phyloP scores from a whole-genome alignment of 1,140 invertebrate species.

The Lethrus apterus region DNA sequence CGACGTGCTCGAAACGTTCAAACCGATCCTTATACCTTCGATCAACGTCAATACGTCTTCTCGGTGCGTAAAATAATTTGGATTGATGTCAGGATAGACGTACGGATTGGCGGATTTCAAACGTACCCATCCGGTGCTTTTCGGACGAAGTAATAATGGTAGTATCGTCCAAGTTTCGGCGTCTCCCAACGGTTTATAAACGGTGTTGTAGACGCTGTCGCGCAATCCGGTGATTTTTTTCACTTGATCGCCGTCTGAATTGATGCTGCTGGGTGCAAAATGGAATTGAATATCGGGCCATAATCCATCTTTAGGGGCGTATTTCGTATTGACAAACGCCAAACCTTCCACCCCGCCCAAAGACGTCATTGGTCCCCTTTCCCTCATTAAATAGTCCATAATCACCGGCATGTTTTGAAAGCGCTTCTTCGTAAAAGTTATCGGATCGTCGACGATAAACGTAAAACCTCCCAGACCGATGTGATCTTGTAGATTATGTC shows the following conservation, averaged over 20 bases:
- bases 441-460: conserved; percentile 70
- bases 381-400: conserved; percentile 72
- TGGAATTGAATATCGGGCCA: conserved; percentile 86
- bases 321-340: conserved; percentile 78
- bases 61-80: conserved; percentile 80
- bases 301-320: conserved; percentile 60
- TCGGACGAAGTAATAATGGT: conserved; percentile 70
- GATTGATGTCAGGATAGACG: conserved; percentile 78
- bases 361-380: conserved; percentile 70
- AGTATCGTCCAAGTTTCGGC: conserved; percentile 79
- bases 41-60: conserved; percentile 68
- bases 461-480: conserved; percentile 76
- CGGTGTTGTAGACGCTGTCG: conserved; percentile 74
- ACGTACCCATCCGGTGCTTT: conserved; percentile 74
- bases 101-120: conserved; percentile 71
- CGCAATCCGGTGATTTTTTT: conserved; percentile 63
- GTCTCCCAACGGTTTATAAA: conserved; percentile 71
- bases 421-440: conserved; percentile 68
- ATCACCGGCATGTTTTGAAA: conserved; percentile 70
- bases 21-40: conserved; percentile 74
- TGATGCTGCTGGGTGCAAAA: conserved; percentile 73
- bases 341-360: conserved; percentile 72
- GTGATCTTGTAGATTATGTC: conserved; percentile 78
- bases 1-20: conserved; percentile 67
- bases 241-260: conserved; percentile 63